These are phyloP conservation scores for Bellardia pandia DNA, from an alignment of 2,888 invertebrate genomes.

Conservation along the genomic window DNA sequence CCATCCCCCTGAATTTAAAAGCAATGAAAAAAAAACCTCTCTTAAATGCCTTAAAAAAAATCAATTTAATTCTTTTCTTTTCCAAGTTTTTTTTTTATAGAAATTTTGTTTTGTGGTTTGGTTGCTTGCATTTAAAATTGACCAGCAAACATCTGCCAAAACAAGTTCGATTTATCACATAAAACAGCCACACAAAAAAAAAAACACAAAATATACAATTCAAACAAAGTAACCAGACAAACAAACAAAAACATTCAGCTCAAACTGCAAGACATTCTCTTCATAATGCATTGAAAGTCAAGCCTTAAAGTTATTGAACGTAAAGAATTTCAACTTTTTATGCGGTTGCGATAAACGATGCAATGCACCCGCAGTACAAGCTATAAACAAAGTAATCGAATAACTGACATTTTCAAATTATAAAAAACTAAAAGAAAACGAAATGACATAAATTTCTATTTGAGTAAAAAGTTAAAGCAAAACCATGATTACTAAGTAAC, in stretches of 20 bases:
- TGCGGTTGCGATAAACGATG: too few species aligned
- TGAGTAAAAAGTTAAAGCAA: too few species aligned
- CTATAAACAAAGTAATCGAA: neutral
- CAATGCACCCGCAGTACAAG: neutral
- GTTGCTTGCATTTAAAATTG: slow-evolving; percentile 34
- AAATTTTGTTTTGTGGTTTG: slow-evolving; percentile 9
- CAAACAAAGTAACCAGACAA: slow-evolving; percentile 18
- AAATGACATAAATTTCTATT: too few species aligned
- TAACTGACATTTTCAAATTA: neutral
- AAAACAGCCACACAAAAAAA: slow-evolving; percentile 10
- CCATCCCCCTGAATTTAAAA: slow-evolving; percentile 7
- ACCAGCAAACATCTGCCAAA: slow-evolving; percentile 72
- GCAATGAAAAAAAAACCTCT: slow-evolving; percentile 11
- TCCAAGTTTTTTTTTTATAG: neutral
- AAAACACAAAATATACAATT: slow-evolving; percentile 17
- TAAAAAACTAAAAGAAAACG: too few species aligned
- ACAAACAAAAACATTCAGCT: slow-evolving; percentile 23
- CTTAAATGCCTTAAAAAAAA: slow-evolving; percentile 64
- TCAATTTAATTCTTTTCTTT: slow-evolving; percentile 63
- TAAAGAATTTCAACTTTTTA: slow-evolving; percentile 29
- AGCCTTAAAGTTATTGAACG: slow-evolving; percentile 64
- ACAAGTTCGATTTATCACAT: slow-evolving; percentile 71
- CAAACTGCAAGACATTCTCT: slow-evolving; percentile 31
- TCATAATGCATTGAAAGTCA: slow-evolving; percentile 51
- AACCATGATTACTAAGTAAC: too few species aligned